These are phyloP conservation scores for Planococcus citri DNA, from an alignment of 1,140 invertebrate genomes.

Conservation along the genomic window DNA sequence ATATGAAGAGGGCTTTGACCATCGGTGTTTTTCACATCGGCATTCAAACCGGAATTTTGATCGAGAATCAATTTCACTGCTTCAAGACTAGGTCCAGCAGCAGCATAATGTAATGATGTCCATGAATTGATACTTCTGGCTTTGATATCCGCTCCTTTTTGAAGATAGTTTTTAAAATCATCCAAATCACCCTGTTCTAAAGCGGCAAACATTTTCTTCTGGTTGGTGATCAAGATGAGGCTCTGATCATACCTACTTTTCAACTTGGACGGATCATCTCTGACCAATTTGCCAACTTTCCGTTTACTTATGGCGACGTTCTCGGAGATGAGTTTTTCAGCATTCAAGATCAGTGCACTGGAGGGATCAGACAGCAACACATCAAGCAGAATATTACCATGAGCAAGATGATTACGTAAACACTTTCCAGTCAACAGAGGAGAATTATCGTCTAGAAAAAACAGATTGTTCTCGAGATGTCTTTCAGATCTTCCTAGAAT, in stretches of 20 bases:
- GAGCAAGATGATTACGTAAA: too few relatives aligned
- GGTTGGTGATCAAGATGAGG: background rate
- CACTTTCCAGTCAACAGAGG: too few relatives aligned
- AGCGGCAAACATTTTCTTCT: background rate
- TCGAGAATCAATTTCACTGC: slow-evolving; percentile 6
- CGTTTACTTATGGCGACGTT: too few relatives aligned
- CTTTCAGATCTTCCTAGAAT: too few relatives aligned
- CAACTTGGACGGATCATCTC: background rate
- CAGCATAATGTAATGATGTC: slow-evolving; percentile 33
- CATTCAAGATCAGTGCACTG: too few relatives aligned
- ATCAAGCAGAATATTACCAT: too few relatives aligned
- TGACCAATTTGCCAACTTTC: too few relatives aligned
- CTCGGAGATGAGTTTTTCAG: too few relatives aligned
- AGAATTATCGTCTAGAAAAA: too few relatives aligned
- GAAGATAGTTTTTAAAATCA: background rate
- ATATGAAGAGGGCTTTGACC: slow-evolving; percentile 24
- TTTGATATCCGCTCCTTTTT: background rate
- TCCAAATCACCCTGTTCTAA: background rate
- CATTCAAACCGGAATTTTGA: background rate
- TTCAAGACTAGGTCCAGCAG: background rate
- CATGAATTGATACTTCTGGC: background rate
- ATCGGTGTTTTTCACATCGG: background rate
- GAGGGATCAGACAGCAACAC: too few relatives aligned
- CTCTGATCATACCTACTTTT: too few relatives aligned
- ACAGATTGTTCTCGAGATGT: too few relatives aligned